A percentile compares a stretch with the other conserved stretches of the same genome.
Conservation (phyloP, 2,797 vertebrate species). For the Semaprochilodus insignis region DNA sequence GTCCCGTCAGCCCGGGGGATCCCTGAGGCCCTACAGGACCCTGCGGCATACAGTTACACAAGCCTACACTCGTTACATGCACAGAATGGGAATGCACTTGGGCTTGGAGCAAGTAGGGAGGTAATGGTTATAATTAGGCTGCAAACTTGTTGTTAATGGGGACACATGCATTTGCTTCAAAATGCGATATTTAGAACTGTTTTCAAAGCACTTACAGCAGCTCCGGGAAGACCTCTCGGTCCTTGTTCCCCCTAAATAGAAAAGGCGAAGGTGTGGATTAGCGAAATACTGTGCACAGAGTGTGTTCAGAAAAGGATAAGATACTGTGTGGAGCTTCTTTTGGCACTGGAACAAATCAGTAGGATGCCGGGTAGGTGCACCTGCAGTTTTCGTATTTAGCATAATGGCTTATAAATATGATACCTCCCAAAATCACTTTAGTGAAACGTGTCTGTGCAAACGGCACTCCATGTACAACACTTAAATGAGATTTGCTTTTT, state of each 20-base stretch:
- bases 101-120: not conserved
- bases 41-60: constrained; percentile 61
- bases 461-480: not conserved
- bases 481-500: constrained; percentile 45
- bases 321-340: not conserved
- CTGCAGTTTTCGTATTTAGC: constrained; percentile 10
- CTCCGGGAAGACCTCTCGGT: constrained; percentile 74
- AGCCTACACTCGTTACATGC: constrained; percentile 8
- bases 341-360: not conserved
- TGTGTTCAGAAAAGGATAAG: not conserved
- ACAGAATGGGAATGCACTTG: not conserved
- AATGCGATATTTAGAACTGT: not conserved
- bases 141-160: not conserved
- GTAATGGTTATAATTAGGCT: constrained; percentile 12
- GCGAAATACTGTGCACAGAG: not conserved
- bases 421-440: constrained; percentile 6
- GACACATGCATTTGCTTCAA: not conserved
- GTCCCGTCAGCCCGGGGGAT: constrained; percentile 68
- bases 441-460: constrained; percentile 14
- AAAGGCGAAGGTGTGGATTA: constrained; percentile 35
- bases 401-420: not conserved
- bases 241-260: constrained; percentile 76
- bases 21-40: constrained; percentile 72
- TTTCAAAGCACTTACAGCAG: constrained; percentile 51
- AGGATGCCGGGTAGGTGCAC: not conserved